phyloP scores from a whole-genome alignment of 2,797 vertebrate genomes.

The Prionace glauca region DNA sequence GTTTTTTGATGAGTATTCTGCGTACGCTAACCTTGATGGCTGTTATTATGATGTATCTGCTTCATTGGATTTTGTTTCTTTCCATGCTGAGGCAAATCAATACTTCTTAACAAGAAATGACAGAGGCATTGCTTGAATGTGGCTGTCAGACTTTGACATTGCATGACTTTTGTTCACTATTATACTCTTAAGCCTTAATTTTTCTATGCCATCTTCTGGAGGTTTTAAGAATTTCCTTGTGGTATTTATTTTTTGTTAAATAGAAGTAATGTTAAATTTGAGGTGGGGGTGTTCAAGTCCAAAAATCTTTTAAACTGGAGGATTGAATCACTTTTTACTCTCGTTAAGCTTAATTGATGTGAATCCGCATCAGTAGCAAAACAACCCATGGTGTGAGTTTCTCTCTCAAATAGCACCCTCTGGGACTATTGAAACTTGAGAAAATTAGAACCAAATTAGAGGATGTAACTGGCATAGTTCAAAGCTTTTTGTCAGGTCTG shows the following conservation, averaged over 20 bases:
- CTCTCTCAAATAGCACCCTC: constrained; percentile 62
- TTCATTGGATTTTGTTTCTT: constrained; percentile 77
- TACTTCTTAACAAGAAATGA: constrained; percentile 70
- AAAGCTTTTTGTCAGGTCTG: not conserved
- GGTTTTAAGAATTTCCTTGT: constrained; percentile 74
- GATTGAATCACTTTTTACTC: constrained; percentile 53
- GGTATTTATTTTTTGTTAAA: constrained; percentile 50
- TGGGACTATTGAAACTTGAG: constrained; percentile 54
- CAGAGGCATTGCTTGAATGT: constrained; percentile 86
- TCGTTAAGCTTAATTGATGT: constrained; percentile 54
- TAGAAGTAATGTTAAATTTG: constrained; percentile 64
- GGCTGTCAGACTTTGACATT: constrained; percentile 89
- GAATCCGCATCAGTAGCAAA: constrained; percentile 63
- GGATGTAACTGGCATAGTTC: constrained; percentile 41
- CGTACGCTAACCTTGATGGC: constrained; percentile 93
- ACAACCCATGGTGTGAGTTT: constrained; percentile 51
- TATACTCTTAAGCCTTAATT: constrained; percentile 76
- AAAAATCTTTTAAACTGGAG: constrained; percentile 57
- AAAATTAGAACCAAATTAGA: constrained; percentile 56
- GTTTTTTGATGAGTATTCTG: constrained; percentile 92
- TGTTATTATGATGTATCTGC: constrained; percentile 69
- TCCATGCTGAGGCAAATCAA: constrained; percentile 80
- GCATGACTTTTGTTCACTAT: constrained; percentile 84
- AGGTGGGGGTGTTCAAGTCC: constrained; percentile 70
- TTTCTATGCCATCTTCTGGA: constrained; percentile 67